Base-by-base conservation (phyloP, 2,888 invertebrate species). In the Peribatodes rhomboidaria region DNA sequence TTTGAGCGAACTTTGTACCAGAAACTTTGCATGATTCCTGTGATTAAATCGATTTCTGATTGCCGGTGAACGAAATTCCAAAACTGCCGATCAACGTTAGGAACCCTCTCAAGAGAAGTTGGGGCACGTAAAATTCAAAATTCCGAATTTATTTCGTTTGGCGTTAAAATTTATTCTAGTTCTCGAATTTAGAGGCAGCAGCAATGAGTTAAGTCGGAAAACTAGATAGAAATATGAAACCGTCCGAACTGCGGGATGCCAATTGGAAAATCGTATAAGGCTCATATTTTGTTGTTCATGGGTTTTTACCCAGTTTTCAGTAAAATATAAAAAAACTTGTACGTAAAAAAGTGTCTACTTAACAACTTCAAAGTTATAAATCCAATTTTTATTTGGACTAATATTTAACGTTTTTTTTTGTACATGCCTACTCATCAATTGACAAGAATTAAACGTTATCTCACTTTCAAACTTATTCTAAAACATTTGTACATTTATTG, bases 41-140 rank as follows among this genome's bases (percentile, higher is more conserved):
- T 91, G 90, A 92, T 92, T 92, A 89, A 92, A 92, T 91, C 90
- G 91, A 92, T 92, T 89, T 87, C 84, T 81, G 85, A 90, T 90
- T 89, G 90, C 88, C 87, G 85, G 85, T 87, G 85, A 85, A 81
- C 81, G 80, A 85, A 87, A 88, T 86, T 85, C 80, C 80, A 74
- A 88, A 88, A 89, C 89, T 87, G 88, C 85, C 86, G 87, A 90
- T 87, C 84, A 85, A 89, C 87, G 90, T 88, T 87, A 85, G 82
- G 82, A 84, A 85, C 84, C 83, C 81, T 78, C 80, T 78, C 76
- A 10, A 65, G 50, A 74, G 71, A 85, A 89, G 84, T 89, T 88
- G 77, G 67, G 77, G 80, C 82, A 84, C 86, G 84, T 87, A 82
- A 87, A 88, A 85, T 86, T 87, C 85, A 72, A 86, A 86, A 86